Percentiles rank a stretch among this genome's conserved stretches.
These are phyloP conservation scores for Asarcornis scutulata DNA, from an alignment of 2,113 vertebrate genomes.

Conservation along the genomic window DNA sequence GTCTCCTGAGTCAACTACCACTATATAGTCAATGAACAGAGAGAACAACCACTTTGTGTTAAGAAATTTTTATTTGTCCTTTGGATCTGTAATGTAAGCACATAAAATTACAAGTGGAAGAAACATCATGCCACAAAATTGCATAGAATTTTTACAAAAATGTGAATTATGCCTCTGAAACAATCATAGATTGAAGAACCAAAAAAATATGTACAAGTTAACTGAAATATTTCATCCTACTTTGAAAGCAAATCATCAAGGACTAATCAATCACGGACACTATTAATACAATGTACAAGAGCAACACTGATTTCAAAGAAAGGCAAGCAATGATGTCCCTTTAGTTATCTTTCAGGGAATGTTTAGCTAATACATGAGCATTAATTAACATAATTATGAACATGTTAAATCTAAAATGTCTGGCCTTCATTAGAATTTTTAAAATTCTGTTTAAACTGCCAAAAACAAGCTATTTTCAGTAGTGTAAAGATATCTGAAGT, in stretches of 20 bases:
- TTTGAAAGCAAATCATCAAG: conserved; percentile 79
- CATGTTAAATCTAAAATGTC: conserved; percentile 77
- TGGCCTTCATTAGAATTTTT: conserved; percentile 78
- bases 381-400: conserved; percentile 82
- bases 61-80: conserved; percentile 87
- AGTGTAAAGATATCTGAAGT: conserved; percentile 88
- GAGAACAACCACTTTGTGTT: conserved; percentile 65
- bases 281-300: conserved; percentile 84
- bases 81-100: conserved; percentile 87
- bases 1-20: not conserved
- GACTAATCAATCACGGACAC: conserved; percentile 81
- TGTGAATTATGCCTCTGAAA: conserved; percentile 83
- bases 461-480: conserved; percentile 88
- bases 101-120: conserved; percentile 88
- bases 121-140: conserved; percentile 92
- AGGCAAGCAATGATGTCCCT: conserved; percentile 85
- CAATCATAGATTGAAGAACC: conserved; percentile 76
- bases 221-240: conserved; percentile 73
- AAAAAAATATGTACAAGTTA: conserved; percentile 82
- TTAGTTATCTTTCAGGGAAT: conserved; percentile 80
- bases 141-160: conserved; percentile 91
- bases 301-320: conserved; percentile 88
- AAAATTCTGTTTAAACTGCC: conserved; percentile 80
- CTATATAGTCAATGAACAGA: not conserved
- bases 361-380: conserved; percentile 79